Evolutionary conservation across 2,797 vertebrate species (phyloP), one percentile per base, ranked within the genome.

Genomic region (Molothrus aeneus): DNA sequence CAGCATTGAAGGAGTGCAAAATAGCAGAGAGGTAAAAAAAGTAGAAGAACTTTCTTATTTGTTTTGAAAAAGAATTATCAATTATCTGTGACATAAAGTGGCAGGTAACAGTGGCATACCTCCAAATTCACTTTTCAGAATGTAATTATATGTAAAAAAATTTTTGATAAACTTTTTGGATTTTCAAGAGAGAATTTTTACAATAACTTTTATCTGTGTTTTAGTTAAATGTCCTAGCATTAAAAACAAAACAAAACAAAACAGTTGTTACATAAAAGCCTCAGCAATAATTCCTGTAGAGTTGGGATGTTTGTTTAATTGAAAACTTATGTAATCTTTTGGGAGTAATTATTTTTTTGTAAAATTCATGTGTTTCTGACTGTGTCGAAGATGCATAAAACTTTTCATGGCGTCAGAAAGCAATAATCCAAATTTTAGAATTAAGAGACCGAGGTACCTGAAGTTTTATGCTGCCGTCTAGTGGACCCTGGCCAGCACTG

Each of bases 381-480:
- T 10, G 7, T 36, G 16, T 9, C 20, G 7, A 31, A 61, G 6
- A 21, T 29, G 10, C 22, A 14, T 53, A 45, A 38, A 64, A 31
- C 10, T 21, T 70, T 70, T 43, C 8, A 10, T 15, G 17, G 19
- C 10, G 10, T 60, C 31, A 63, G 53, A 61, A 87, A 74, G 22
- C 17, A 36, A 7, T 10, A 69, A 28, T 19, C 6, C 5, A 11
- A 2, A 6, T 88, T 94, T 63, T 85, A 22, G 51, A 9, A 47
- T 18, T 11, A 83, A 69, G 26, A 61, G 38, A 13, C 5, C 11
- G 17, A 53, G 43, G 34, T 56, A 22, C 28, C 45, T 64, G 86
- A 90, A 51, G 65, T 59, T 73, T 83, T 61, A 34, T 63, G 91
- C 91, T 95, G 25, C 75, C 90, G 88, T 82, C 93, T 97, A 91